Conservation (phyloP, 30 jellyfish, hydroid and myxozoan species). For the Turritopsis dohrnii region DNA sequence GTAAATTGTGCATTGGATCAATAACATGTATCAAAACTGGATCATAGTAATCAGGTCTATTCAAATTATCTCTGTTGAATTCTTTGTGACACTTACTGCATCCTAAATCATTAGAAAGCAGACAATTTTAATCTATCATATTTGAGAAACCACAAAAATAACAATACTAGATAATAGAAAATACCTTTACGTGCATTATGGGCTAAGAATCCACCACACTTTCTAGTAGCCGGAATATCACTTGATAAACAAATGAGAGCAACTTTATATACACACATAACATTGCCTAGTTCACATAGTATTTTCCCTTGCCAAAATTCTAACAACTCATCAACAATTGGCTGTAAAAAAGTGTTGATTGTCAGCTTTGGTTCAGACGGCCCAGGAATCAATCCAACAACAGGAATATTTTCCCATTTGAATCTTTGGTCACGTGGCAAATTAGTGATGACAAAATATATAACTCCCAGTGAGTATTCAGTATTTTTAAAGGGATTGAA, state of each 20-base stretch:
- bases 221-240: background rate
- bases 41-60: conserved; percentile 11
- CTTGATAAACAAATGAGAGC: background rate
- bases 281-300: background rate
- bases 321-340: background rate
- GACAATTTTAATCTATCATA: background rate
- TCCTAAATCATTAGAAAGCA: too few relatives aligned
- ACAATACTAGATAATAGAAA: too few relatives aligned
- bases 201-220: background rate
- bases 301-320: background rate
- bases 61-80: background rate
- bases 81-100: background rate
- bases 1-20: conserved; percentile 16
- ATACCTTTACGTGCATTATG: background rate
- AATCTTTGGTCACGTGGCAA: conserved; percentile 19
- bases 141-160: background rate
- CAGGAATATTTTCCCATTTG: background rate
- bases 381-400: background rate
- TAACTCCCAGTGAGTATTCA: background rate
- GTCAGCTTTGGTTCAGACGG: background rate
- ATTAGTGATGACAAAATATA: background rate
- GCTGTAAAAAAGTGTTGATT: background rate
- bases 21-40: conserved; percentile 5
- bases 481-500: conserved; percentile 1
- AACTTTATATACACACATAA: background rate